These are phyloP conservation scores for Alaudala cheleensis DNA, from an alignment of 2,113 vertebrate genomes.

Conservation along the genomic window DNA sequence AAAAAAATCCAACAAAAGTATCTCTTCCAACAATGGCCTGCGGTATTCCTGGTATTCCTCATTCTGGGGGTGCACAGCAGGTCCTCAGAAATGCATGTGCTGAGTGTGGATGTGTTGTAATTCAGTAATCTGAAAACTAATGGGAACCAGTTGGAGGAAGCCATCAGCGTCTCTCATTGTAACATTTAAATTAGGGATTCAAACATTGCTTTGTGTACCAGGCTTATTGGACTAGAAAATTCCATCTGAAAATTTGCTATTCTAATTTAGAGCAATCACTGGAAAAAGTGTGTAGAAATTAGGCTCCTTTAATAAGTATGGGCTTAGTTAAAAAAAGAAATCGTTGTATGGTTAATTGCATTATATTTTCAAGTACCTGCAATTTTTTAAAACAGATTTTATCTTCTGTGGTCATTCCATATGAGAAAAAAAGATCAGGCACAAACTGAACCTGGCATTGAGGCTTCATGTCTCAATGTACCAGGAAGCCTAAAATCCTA, in stretches of 20 bases:
- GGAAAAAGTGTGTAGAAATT: constrained; percentile 22
- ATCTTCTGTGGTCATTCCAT: background rate
- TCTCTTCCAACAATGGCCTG: constrained; percentile 31
- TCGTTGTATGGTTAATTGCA: background rate
- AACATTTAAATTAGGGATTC: background rate
- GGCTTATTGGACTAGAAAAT: constrained; percentile 23
- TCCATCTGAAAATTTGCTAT: background rate
- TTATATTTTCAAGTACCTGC: background rate
- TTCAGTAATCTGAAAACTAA: constrained; percentile 42
- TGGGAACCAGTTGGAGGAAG: constrained; percentile 44
- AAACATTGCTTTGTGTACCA: background rate
- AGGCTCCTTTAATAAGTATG: background rate
- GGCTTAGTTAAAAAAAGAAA: background rate
- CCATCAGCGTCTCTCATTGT: background rate
- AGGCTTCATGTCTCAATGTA: background rate
- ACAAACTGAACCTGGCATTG: background rate
- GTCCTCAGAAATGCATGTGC: background rate
- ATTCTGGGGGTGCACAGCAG: constrained; percentile 18
- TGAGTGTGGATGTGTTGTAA: constrained; percentile 49
- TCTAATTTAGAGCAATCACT: background rate
- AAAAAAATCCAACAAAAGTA: background rate
- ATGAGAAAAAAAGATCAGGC: background rate
- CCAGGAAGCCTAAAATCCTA: background rate
- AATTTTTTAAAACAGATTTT: background rate
- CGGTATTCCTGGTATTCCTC: constrained; percentile 20